Evolutionary conservation across 2,888 invertebrate species (phyloP), one percentile per base, ranked within the genome.

Genomic region (Zaprionus lineosus): DNA sequence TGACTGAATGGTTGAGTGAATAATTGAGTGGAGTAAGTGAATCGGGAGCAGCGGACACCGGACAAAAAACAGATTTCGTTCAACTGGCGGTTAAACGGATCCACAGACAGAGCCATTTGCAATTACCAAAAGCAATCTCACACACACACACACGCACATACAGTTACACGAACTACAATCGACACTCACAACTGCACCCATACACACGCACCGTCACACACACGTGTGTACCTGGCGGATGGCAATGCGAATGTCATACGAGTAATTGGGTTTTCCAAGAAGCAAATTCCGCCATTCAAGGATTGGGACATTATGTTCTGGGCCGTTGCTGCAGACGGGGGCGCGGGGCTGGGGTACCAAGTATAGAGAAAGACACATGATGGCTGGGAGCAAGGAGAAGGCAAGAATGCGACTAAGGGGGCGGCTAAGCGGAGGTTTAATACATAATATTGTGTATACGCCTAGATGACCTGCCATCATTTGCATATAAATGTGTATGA

Each of bases 251-350:
- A 63, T 85, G 78, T 83, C 86, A 83, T 67, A 61, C 52, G 58
- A 67, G 73, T 85, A 78, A 79, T 78, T 78, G 86, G 74, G 72
- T 79, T 78, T 64, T 64, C 65, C 53, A 47, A 62, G 39, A 40
- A 39, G 39, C 60, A 56, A 50, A 48, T 51, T 31, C 8, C 16
- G 33, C n/a, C 29, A 41, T 60, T 57, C 47, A 51, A 41, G 21
- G 21, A 28, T 26, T 15, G 4, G 11, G 18, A 31, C 41, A 63
- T 59, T 65, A 48, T 61, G 51, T 59, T 53, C 50, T 16, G 15
- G 44, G 9, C 41, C 18, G 52, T 33, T 40, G 58, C 46, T 59
- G 26, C 24, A 31, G 24, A 8, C n/a, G 34, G 2, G n/a, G 8
- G 3, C 3, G 1, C 14, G 7, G 2, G 2, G 29, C 4, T 4